phyloP scores from a whole-genome alignment of 2,113 vertebrate species.

The Callaeas wilsoni region DNA sequence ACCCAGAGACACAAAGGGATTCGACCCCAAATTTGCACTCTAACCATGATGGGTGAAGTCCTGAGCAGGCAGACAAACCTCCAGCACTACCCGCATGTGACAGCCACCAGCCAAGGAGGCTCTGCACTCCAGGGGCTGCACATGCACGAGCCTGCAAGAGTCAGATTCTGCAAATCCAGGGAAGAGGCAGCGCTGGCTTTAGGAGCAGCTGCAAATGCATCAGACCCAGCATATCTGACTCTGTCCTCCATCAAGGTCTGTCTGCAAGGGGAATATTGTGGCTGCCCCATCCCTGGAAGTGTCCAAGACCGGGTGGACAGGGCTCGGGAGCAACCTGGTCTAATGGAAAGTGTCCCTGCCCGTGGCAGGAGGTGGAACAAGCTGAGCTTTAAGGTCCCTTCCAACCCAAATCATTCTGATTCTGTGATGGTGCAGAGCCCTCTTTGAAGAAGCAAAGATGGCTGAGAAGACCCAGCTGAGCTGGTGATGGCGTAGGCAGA shows the following conservation, averaged over 20 bases:
- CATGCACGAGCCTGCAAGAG: neutral
- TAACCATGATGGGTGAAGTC: neutral
- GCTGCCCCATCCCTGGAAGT: neutral
- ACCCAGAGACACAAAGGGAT: neutral
- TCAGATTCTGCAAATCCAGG: neutral
- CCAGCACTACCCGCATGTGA: neutral
- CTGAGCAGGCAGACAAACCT: neutral
- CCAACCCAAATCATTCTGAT: neutral
- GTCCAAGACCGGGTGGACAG: neutral
- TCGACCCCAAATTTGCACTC: neutral
- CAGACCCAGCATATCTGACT: neutral
- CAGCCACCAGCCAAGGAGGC: neutral
- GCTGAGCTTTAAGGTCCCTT: neutral
- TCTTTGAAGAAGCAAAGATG: neutral
- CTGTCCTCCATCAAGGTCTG: neutral
- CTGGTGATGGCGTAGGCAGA: neutral
- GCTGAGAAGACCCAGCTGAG: neutral
- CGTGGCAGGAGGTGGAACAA: rapidly evolving
- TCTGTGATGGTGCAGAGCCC: neutral
- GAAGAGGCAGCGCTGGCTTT: neutral
- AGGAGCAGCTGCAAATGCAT: neutral
- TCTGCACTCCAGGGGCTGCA: neutral
- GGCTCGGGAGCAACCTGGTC: neutral
- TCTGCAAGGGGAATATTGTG: neutral
- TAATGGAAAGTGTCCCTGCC: neutral